Conservation (phyloP, 2,888 invertebrate genomes). For the Pristionchus mayeri region DNA sequence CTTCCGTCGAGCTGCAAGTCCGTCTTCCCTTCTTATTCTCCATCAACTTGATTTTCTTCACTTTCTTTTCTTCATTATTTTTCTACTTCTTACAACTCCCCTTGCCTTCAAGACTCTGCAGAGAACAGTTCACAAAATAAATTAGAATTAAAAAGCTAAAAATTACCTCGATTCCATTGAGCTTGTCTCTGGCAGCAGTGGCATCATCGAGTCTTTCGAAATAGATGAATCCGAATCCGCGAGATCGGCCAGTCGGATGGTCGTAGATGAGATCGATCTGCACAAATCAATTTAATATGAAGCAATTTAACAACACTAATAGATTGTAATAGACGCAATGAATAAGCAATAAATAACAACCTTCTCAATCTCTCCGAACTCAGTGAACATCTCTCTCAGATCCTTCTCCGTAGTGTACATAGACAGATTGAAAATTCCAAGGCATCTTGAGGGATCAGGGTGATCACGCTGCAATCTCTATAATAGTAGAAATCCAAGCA, state of each 20-base stretch:
- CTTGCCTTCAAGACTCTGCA: background rate
- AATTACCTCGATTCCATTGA: constrained; percentile 55
- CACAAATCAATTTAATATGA: background rate
- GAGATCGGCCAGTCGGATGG: constrained; percentile 82
- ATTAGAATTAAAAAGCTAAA: background rate
- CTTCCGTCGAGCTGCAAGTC: constrained; percentile 56
- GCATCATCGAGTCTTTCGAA: constrained; percentile 67
- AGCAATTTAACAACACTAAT: background rate
- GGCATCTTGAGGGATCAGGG: constrained; percentile 89
- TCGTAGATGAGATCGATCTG: constrained; percentile 89
- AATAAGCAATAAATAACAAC: constrained; percentile 77
- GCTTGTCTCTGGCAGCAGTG: constrained; percentile 64
- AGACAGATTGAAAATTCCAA: constrained; percentile 95
- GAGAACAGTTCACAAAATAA: background rate
- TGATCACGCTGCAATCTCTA: constrained; percentile 80
- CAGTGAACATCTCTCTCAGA: constrained; percentile 91
- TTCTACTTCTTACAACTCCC: constrained; percentile 13
- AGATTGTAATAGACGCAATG: no score
- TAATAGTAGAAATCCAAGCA: background rate
- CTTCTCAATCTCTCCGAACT: constrained; percentile 92
- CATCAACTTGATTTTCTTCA: constrained; percentile 31
- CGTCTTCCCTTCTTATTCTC: background rate
- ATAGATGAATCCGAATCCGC: constrained; percentile 74
- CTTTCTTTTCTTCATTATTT: background rate
- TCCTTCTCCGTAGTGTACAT: constrained; percentile 93